Base-by-base conservation (phyloP, 2,888 invertebrate species). In the Drosophila sordidula region DNA sequence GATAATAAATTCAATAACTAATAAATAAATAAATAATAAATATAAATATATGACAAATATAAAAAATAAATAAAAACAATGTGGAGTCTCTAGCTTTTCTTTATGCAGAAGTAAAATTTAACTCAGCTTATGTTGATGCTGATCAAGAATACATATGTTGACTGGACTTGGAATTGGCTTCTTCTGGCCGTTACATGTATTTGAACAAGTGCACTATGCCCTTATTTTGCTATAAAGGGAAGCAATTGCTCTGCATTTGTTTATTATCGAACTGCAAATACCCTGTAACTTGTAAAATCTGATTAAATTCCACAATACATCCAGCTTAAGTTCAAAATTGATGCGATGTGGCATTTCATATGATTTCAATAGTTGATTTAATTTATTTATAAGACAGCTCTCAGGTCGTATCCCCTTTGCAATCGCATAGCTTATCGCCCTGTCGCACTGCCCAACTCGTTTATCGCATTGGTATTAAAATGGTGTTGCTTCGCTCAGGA, bases 401-500 rank as follows among this genome's bases (percentile, higher is more conserved):
- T 2, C 16, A 22, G 42, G 18, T 42, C 11, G 5, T 18, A 16
- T 44, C 12, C 34, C 44, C 34, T 16, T 12, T 34, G 12, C 3
- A 12, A 42, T 64, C 18, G 12, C 36, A 26, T 38, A 44, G 18
- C 22, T 65, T 50, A 32, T 42, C 38, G 36, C 16, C 5, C 22
- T 25, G 45, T 64, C 58, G 75, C 46, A 34, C 55, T 51, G 51
- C 57, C 46, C 44, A 18, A n/a, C 46, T 62, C 51, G 54, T 49
- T 67, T 47, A 22, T 46, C 14, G 49, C 47, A 49, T 47, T 52
- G 49, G 26, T 49, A 70, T 72, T 79, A 75, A 87, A 77, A 81
- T 89, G 89, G 87, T 89, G 89, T 84, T 87, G 76, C 74, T 62
- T 51, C 52, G 46, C 18, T 44, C 42, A 41, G 44, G 78, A 47